A percentile compares a stretch with the other conserved stretches of the same genome.
Conservation (phyloP, 2,888 invertebrate species). For the Nemoura dubitans region DNA sequence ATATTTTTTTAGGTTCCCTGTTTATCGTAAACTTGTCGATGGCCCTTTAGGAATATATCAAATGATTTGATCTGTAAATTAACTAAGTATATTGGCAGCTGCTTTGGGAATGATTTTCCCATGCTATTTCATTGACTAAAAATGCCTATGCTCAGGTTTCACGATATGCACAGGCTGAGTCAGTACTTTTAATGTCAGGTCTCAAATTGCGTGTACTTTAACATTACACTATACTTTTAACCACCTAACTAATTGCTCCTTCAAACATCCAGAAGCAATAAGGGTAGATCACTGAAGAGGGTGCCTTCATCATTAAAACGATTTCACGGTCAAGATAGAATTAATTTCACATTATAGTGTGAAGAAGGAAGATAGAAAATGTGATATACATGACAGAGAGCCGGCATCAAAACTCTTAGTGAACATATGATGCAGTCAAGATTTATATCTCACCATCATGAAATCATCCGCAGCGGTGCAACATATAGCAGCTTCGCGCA, state of each 20-base stretch:
- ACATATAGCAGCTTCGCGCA: too few relatives aligned
- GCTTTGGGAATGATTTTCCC: conserved; percentile 2
- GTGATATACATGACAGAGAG: background rate
- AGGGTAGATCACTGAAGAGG: background rate
- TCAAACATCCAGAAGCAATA: background rate
- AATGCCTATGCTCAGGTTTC: too few relatives aligned
- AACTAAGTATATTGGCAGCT: background rate
- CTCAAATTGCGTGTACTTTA: too few relatives aligned
- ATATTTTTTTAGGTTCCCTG: background rate
- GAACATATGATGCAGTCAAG: background rate
- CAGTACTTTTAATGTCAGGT: too few relatives aligned
- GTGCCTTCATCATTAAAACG: background rate
- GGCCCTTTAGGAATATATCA: conserved; percentile 1
- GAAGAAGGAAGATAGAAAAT: background rate
- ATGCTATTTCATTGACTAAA: background rate
- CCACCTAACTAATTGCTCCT: too few relatives aligned
- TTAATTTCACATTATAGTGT: background rate
- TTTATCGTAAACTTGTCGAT: background rate
- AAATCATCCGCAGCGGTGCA: background rate
- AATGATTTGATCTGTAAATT: background rate
- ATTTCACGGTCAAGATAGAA: background rate
- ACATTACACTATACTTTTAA: too few relatives aligned
- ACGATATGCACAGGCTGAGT: too few relatives aligned
- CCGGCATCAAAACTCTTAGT: background rate
- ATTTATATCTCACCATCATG: conserved; percentile 13